Conservation (phyloP, 2,888 invertebrate genomes). For the Orthosia gracilis region DNA sequence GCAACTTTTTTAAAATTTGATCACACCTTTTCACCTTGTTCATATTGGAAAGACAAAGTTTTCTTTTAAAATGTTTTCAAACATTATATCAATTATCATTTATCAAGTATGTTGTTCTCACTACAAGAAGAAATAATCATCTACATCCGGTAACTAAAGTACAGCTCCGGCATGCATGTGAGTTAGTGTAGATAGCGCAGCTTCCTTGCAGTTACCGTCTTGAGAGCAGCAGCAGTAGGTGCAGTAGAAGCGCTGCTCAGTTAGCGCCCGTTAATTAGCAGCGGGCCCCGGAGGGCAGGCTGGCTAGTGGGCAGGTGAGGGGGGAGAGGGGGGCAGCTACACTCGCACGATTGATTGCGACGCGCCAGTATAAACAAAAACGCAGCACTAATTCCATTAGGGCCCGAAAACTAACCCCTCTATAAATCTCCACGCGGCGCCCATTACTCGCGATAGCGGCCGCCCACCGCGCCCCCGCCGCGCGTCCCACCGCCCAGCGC, state of each 20-base stretch:
- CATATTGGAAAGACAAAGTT: neutral
- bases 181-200: neutral
- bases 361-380: conserved; percentile 78
- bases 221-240: neutral
- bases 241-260: conserved; percentile 20
- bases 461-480: conserved; percentile 66
- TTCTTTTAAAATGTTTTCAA: neutral
- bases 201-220: neutral
- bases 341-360: conserved; percentile 67
- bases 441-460: conserved; percentile 74
- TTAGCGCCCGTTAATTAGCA: conserved; percentile 74
- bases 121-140: neutral
- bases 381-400: conserved; percentile 85
- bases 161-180: neutral
- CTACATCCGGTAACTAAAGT: neutral
- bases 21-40: no score
- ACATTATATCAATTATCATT: neutral
- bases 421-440: conserved; percentile 79
- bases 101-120: no score
- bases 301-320: neutral
- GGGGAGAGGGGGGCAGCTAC: conserved; percentile 22
- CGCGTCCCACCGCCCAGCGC: conserved; percentile 60
- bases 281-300: conserved; percentile 10
- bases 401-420: conserved; percentile 79
- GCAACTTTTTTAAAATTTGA: no score